Base-by-base conservation (phyloP, 2,113 vertebrate genomes). In the Pitta sordida region DNA sequence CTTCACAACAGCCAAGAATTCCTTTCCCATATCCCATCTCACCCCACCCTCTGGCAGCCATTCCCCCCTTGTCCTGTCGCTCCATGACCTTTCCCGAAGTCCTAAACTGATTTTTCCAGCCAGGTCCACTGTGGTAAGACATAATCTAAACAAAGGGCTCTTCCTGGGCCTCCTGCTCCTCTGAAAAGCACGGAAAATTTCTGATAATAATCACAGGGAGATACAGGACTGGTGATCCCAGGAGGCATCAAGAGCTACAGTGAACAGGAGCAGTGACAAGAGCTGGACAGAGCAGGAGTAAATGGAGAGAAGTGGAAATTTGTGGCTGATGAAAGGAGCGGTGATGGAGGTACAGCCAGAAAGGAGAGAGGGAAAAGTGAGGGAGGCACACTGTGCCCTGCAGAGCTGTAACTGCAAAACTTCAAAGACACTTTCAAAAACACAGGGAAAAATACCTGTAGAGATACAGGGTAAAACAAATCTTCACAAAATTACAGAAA, bases 11-110 rank as follows among this genome's bases (percentile, higher is more conserved):
- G 30, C 41, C 16, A 71, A 6, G 0, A 26, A 71, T 43, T 87
- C 2, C 65, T 56, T 0, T 10, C 3, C 0, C 15, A 18, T 0
- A 30, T 30, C 41, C 19, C 39, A 30, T 12, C 30, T 1, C 26
- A 5, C 16, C 30, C 56, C 32, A 6, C 11, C 16, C 41, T 49
- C 56, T 21, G 3, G 5, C 9, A 10, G 1, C 9, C 32, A 6
- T 5, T 21, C 26, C 11, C 10, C n/a, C 15, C 29, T 29, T 16
- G 3, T 39, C 19, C 36, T 32, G 26, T 4, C 49, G 3, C 17
- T 64, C 49, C 49, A 26, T 1, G 5, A 20, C 34, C 24, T 56
- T 34, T 13, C 13, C 44, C 36, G 8, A 56, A 19, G 9, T 11
- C 48, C 16, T 3, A 1, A 20, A 13, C 1, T 27, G 34, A 32